Percentiles rank a stretch among this genome's conserved stretches.
Conservation (phyloP, 2,888 invertebrate species). For the Agrotis puta region DNA sequence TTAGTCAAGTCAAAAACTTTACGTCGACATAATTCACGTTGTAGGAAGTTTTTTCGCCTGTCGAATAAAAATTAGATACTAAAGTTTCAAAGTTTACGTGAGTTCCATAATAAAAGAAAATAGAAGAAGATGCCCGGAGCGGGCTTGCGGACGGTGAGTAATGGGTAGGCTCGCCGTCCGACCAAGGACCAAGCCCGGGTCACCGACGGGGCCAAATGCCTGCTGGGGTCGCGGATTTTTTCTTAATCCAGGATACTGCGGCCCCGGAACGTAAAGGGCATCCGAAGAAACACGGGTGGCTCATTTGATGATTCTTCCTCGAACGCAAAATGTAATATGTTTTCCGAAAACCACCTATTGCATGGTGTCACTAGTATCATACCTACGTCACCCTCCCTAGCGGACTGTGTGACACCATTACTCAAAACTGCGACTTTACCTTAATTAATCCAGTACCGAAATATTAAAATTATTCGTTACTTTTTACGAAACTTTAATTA, state of each 20-base stretch:
- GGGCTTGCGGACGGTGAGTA: too few species aligned
- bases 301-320: too few species aligned
- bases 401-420: slow-evolving; percentile 58
- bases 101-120: slow-evolving; percentile 30
- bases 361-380: slow-evolving; percentile 36
- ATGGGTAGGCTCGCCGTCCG: too few species aligned
- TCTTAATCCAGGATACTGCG: too few species aligned
- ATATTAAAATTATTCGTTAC: slow-evolving; percentile 49
- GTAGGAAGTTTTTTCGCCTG: slow-evolving; percentile 34
- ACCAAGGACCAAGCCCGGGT: too few species aligned
- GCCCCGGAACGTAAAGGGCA: too few species aligned
- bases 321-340: too few species aligned
- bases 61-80: slow-evolving; percentile 57
- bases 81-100: slow-evolving; percentile 44
- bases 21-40: slow-evolving; percentile 44
- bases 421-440: slow-evolving; percentile 61
- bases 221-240: too few species aligned
- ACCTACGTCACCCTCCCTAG: slow-evolving; percentile 35
- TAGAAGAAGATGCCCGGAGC: slow-evolving; percentile 24
- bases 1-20: slow-evolving; percentile 34
- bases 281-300: too few species aligned
- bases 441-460: slow-evolving; percentile 65
- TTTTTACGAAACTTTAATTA: slow-evolving; percentile 50
- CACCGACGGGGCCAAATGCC: too few species aligned
- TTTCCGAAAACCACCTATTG: neutral